Evolutionary conservation across 2,888 invertebrate species (phyloP).

Genomic region (Pantelozetes paolii): DNA sequence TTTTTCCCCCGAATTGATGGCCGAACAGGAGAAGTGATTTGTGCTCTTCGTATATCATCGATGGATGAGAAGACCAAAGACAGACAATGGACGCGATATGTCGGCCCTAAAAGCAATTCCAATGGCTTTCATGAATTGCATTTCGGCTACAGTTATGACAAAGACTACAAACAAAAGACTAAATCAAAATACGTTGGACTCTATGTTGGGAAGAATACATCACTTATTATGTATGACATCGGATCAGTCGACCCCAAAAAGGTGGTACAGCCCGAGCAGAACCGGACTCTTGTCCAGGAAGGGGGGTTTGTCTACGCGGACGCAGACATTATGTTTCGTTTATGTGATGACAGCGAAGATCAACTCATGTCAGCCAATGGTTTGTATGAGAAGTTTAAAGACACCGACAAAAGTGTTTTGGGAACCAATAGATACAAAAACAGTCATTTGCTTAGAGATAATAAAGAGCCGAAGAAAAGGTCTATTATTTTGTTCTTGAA

Average conservation of each 20-base stretch:
- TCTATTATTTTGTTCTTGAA: slow-evolving; percentile 10
- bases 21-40: background rate
- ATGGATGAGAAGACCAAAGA: background rate
- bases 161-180: background rate
- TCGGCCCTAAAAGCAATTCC: background rate
- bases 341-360: background rate
- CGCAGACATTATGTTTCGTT: background rate
- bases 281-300: slow-evolving; percentile 14
- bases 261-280: background rate
- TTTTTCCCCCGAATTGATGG: slow-evolving; percentile 17
- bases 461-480: background rate
- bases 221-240: slow-evolving; percentile 14
- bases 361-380: background rate
- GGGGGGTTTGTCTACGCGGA: slow-evolving; percentile 23
- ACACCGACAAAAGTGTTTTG: background rate
- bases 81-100: slow-evolving; percentile 21
- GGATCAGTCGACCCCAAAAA: slow-evolving; percentile 13
- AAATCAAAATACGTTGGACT: background rate
- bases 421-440: slow-evolving; percentile 24
- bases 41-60: background rate
- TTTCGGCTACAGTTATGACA: background rate
- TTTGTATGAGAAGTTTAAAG: slow-evolving; percentile 20
- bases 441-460: slow-evolving; percentile 20
- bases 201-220: slow-evolving; percentile 16
- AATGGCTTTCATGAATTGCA: background rate